Base-by-base conservation (phyloP, 2,888 invertebrate species). In the Chydorus sphaericus region DNA sequence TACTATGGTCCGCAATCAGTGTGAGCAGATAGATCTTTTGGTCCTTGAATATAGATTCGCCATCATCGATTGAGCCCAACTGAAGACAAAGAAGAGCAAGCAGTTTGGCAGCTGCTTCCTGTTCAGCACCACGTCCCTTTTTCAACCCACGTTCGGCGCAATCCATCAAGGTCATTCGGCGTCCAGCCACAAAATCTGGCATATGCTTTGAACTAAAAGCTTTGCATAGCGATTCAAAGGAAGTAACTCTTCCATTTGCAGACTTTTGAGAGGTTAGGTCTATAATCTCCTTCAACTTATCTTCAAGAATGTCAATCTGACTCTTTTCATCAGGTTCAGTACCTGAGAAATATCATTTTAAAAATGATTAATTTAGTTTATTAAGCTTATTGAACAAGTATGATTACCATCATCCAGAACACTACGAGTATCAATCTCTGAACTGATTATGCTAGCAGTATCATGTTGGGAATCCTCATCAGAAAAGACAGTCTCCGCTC, bases 261-360 rank as follows among this genome's bases (percentile, higher is more conserved):
- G 90, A 87, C 65, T 93, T 90, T 62, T 92, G 87, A n/a, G 82
- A 80, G 38, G 91, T 75, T 26, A 84, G 85, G 66, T 97, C 96
- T 54, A 96, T 79, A 1, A 84, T 79, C 66, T 91, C 90, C 30
- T 81, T 75, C 29, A 96, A 75, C 68, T 90, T 90, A 64, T 92
- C 91, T 70, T 94, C 93, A 61, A 87, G 82, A 6, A 75, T 71
- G 62, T 86, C 85, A 62, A 84, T 84, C 69, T 77, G 76, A 3
- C 73, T 70, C 16, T 73, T 65, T 59, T 82, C 82, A 59, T 81
- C 81, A 30, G 75, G 72, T 57, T 75, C 72, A 51, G 59, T 62
- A 49, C 65, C 66, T 51, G n/a, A 28, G 56, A 48, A 44, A 30
- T 36, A 50, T 23, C 11, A 52, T 29, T 23, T 36, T 14, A 11